Evolutionary conservation across 2,888 invertebrate species (phyloP).

Genomic region (Rhagium mordax): DNA sequence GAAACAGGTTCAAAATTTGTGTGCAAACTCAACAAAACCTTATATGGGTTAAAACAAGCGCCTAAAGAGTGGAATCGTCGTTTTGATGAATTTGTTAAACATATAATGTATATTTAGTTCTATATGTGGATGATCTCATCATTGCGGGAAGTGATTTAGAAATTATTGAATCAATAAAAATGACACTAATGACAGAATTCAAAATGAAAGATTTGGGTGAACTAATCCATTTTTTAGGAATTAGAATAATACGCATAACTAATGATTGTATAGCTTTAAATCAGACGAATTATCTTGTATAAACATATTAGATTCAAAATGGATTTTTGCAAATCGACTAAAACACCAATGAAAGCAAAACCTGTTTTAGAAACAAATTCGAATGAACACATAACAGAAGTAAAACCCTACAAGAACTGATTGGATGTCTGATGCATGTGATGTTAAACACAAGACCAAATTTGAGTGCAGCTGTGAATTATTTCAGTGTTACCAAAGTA

Average conservation of each 20-base stretch:
- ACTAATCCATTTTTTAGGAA: too few relatives aligned
- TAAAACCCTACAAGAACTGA: constrained; percentile 1
- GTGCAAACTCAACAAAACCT: too few relatives aligned
- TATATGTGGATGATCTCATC: constrained; percentile 35
- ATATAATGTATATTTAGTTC: constrained; percentile 23
- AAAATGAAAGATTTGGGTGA: too few relatives aligned
- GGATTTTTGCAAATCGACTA: constrained; percentile 22
- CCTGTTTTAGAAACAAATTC: too few relatives aligned
- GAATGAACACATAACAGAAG: too few relatives aligned
- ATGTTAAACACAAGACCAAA: too few relatives aligned
- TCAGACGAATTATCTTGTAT: constrained; percentile 33
- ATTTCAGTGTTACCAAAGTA: too few relatives aligned
- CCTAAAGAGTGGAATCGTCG: constrained; percentile 25
- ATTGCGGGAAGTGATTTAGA: neutral
- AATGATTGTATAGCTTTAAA: constrained; percentile 34
- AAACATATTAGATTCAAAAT: constrained; percentile 35
- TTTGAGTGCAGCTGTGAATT: too few relatives aligned
- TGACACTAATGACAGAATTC: constrained; percentile 35
- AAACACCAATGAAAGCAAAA: constrained; percentile 8
- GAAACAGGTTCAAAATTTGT: neutral
- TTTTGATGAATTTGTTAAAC: too few relatives aligned
- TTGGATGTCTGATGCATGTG: too few relatives aligned
- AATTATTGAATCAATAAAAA: constrained; percentile 8
- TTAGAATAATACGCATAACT: constrained; percentile 37
- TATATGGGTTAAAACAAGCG: constrained; percentile 32